Evolutionary conservation across 2,888 invertebrate genomes (phyloP).

Genomic region (Drosophila demipolita): DNA sequence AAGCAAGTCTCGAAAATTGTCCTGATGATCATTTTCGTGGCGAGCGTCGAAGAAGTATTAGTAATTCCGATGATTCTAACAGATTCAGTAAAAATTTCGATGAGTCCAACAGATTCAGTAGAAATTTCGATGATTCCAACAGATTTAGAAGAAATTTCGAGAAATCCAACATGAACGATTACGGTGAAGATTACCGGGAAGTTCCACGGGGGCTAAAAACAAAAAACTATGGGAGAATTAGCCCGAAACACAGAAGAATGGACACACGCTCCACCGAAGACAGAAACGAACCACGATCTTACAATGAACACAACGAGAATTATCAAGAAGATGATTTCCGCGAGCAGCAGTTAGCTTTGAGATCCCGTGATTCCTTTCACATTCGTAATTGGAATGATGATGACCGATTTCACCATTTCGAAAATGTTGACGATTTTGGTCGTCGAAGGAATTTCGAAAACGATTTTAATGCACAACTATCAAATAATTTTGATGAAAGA

Average conservation of each 20-base stretch:
- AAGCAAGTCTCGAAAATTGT: constrained; percentile 1
- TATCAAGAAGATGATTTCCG: background rate
- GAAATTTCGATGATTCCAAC: background rate
- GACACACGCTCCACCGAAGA: background rate
- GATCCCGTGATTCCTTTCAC: background rate
- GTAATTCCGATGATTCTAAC: constrained; percentile 5
- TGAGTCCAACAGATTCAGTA: background rate
- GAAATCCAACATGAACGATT: constrained; percentile 1
- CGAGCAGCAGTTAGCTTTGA: constrained; percentile 2
- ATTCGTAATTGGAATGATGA: background rate
- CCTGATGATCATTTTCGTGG: background rate
- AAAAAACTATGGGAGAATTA: background rate
- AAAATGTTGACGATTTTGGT: background rate
- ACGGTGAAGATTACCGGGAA: background rate
- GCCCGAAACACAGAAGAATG: background rate
- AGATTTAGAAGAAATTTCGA: background rate
- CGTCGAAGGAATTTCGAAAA: background rate
- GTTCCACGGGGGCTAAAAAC: background rate
- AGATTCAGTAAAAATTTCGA: constrained; percentile 10
- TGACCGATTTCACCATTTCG: background rate
- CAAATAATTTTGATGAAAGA: background rate
- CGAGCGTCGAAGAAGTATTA: background rate
- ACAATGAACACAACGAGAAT: background rate
- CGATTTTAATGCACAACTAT: background rate
- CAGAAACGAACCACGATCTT: background rate